Evolutionary conservation across 53 echinoderm and acorn worm species (phyloP), one percentile per base, ranked within the genome.

Genomic region (Echinometra lucunter): DNA sequence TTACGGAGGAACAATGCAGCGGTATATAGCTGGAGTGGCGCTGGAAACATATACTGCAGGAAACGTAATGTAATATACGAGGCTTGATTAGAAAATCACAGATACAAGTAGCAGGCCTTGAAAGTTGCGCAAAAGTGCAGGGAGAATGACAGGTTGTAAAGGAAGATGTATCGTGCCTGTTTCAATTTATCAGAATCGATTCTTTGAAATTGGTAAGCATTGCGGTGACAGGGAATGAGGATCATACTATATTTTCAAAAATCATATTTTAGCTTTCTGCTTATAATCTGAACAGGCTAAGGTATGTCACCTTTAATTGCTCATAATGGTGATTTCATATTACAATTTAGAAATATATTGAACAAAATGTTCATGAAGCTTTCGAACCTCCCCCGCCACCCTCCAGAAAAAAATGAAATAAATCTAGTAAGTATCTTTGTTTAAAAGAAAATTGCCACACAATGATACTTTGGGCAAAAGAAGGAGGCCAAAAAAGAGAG

Each of bases 21-120:
- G 7, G 69, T 37, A 75, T n/a, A n/a, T n/a, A n/a, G n/a, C n/a
- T n/a, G 75, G 38, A 42, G 42, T 21, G 19, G 40, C 78, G 38
- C 21, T 5, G 8, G 42, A 38, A 78, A 78, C 23, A 78, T 78
- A 78, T 78, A 72, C 72, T 7, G 23, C 0, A 4, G 78, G 42
- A 38, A 44, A 78, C 21, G 78, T 78, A 78, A 78, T 78, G 78
- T 42, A 78, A 78, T 78, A 38, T 78, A 42, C 12, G 19, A 78
- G 42, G 78, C 40, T 78, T 78, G 78, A 78, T 78, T 78, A 78
- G 78, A 78, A 78, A 78, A 38, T 78, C 78, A 35, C 78, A 78
- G 42, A 78, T 44, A 78, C 78, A 78, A 3, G 38, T 40, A 40
- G 18, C 42, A 78, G 78, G 35, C 78, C 78, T 42, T 78, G 78